Base-by-base conservation (phyloP, 2,797 vertebrate genomes). In the Spatula clypeata region DNA sequence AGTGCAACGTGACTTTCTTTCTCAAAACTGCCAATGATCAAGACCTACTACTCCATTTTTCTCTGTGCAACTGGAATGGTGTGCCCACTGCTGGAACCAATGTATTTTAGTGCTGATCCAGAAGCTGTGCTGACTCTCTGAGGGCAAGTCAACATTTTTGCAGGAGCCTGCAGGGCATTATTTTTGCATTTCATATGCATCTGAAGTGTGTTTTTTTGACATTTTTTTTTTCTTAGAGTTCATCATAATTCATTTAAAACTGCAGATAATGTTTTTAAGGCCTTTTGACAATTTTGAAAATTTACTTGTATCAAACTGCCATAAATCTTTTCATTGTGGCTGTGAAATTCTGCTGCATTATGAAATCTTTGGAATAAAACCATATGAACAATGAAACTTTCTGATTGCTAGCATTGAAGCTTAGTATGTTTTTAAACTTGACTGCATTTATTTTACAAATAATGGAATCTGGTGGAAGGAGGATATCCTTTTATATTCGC, bases 361-460 rank as follows among this genome's bases (percentile, higher is more conserved):
- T 67, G 86, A 53, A 94, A 94, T 88, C 80, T 87, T 73, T 92
- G 93, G 95, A 94, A 86, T 96, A 58, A 90, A 91, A 71, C 58
- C 54, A 87, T 72, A 82, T 29, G 83, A 95, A 77, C 71, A 74
- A 66, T 95, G 94, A 87, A 79, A 79, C 49, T 96, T 94, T 90
- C 38, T 18, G 3, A 90, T 95, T 95, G 86, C 93, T 95, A 89
- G 79, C 77, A 71, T 96, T 97, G 91, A 95, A 93, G 61, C 62
- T 94, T 79, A 87, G 71, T 86, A 91, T n/a, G n/a, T 91, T 97
- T 95, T 95, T 91, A 77, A 96, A 96, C 66, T 94, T 95, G 65
- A 97, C 85, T 94, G 95, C 77, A 87, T 96, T 83, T 98, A 89
- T 96, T 97, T 95, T 96, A 95, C 84, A 92, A 95, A 96, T 70